These are phyloP conservation scores for Sebastes ruberrimus DNA, from an alignment of 2,797 vertebrate species.

Conservation along the genomic window DNA sequence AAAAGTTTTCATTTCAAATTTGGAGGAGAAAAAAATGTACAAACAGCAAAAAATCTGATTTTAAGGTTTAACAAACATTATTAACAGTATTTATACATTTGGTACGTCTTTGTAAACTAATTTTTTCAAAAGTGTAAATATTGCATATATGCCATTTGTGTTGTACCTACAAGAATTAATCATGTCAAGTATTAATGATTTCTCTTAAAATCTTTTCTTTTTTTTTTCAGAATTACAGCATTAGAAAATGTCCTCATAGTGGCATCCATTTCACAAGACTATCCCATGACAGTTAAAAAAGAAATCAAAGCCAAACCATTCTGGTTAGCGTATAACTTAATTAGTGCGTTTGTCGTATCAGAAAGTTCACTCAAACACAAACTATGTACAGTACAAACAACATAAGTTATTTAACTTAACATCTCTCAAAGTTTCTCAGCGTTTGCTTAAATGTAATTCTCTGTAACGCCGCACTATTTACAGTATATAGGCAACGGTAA, in stretches of 20 bases:
- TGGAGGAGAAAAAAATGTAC: constrained; percentile 86
- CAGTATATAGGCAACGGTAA: constrained; percentile 78
- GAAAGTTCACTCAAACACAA: constrained; percentile 76
- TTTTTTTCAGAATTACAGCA: constrained; percentile 76
- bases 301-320: constrained; percentile 75
- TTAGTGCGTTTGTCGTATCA: constrained; percentile 83
- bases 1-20: constrained; percentile 88
- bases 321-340: constrained; percentile 84
- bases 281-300: constrained; percentile 72
- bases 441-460: constrained; percentile 69
- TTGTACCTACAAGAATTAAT: constrained; percentile 89
- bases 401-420: constrained; percentile 80
- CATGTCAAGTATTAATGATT: constrained; percentile 79
- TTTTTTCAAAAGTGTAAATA: constrained; percentile 92
- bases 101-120: constrained; percentile 99
- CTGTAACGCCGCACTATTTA: constrained; percentile 78
- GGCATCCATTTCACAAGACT: constrained; percentile 79
- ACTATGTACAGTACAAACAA: constrained; percentile 82
- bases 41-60: constrained; percentile 89
- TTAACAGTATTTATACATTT: constrained; percentile 94
- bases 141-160: constrained; percentile 98
- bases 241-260: constrained; percentile 84
- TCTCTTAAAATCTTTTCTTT: constrained; percentile 62
- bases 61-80: constrained; percentile 91
- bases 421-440: constrained; percentile 74